These are phyloP conservation scores for Hippotragus niger DNA, from an alignment of 2,113 vertebrate species.

Conservation along the genomic window DNA sequence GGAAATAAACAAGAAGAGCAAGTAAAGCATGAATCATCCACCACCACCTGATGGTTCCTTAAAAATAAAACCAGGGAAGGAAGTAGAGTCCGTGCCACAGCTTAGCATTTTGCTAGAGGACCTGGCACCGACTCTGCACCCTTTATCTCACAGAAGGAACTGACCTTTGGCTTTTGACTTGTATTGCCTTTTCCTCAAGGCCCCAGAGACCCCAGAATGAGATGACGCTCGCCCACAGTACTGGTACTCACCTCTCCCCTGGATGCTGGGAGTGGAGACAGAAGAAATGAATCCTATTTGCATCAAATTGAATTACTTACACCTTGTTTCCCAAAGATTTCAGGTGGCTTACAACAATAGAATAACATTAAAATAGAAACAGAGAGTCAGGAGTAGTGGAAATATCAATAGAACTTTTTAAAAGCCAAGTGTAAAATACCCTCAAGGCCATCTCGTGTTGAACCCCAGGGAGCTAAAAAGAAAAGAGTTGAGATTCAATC, in stretches of 20 bases:
- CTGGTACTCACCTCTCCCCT: background rate
- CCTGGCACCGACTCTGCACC: background rate
- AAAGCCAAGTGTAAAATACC: background rate
- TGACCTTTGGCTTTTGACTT: constrained; percentile 39
- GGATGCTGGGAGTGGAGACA: background rate
- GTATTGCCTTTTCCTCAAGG: constrained; percentile 43
- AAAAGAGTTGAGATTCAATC: background rate
- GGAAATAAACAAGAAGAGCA: constrained; percentile 73
- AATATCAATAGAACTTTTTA: background rate
- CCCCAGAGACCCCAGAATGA: background rate
- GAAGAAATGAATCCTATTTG: background rate
- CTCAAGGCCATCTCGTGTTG: background rate
- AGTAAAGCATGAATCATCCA: constrained; percentile 67
- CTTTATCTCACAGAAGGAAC: constrained; percentile 38
- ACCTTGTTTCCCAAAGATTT: constrained; percentile 2
- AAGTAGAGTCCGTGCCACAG: constrained; percentile 14
- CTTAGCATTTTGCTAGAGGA: constrained; percentile 57
- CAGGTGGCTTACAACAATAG: background rate
- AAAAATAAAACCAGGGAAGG: constrained; percentile 66
- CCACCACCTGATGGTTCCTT: constrained; percentile 60
- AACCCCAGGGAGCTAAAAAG: background rate
- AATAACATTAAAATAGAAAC: constrained; percentile 23
- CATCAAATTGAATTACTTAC: background rate
- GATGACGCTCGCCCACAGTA: background rate
- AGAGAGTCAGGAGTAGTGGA: background rate